phyloP scores from a whole-genome alignment of 2,888 invertebrate genomes.

The Papilio gigon region DNA sequence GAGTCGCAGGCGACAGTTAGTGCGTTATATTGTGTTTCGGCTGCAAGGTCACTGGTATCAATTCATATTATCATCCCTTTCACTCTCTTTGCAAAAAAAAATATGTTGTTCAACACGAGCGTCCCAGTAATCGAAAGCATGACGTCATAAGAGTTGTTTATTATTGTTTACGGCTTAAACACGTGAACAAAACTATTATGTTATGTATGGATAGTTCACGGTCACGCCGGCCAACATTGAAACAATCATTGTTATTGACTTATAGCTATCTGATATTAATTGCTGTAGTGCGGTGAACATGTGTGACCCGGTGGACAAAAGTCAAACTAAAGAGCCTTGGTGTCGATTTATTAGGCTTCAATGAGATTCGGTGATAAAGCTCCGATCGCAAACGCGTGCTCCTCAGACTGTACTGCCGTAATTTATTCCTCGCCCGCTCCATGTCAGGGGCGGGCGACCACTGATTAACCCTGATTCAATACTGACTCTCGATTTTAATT shows the following conservation, averaged over 20 bases:
- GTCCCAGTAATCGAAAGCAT: too few species aligned
- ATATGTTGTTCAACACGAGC: too few species aligned
- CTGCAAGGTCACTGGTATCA: background rate
- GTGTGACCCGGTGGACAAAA: background rate
- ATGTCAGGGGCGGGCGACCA: conserved; percentile 45
- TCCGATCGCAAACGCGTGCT: conserved; percentile 33
- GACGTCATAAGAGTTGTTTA: background rate
- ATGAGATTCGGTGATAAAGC: conserved; percentile 6
- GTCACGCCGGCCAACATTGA: background rate
- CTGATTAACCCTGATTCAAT: conserved; percentile 33
- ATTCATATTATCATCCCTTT: background rate
- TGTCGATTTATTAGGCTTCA: conserved; percentile 23
- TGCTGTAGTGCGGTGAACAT: background rate
- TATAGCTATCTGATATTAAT: background rate
- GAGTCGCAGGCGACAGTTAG: too few species aligned
- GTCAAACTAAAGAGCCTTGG: background rate
- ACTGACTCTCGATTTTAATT: conserved; percentile 5
- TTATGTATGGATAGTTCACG: conserved; percentile 1
- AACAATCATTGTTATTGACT: conserved; percentile 24
- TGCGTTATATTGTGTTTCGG: too few species aligned
- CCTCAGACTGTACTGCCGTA: conserved; percentile 44
- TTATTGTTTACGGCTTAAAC: background rate
- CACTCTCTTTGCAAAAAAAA: background rate
- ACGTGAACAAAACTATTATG: conserved; percentile 1
- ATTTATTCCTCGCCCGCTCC: conserved; percentile 46